Base-by-base conservation (phyloP, 2,888 invertebrate genomes). In the Oxyteleia sp. region DNA sequence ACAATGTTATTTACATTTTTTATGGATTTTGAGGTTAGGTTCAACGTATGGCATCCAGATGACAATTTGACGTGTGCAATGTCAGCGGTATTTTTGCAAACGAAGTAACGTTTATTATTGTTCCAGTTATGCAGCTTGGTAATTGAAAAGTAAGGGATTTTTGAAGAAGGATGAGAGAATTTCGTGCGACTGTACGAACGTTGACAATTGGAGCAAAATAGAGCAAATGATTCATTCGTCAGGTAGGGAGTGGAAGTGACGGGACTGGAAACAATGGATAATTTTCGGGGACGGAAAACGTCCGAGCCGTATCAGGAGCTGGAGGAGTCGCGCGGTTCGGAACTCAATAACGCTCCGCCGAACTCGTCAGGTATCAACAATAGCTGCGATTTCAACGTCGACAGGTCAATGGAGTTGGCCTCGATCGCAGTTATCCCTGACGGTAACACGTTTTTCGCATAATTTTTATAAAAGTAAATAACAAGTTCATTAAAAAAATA, bases 351-450 rank as follows among this genome's bases (percentile, higher is more conserved):
- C 26, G 80, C 68, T 23, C 63, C 83, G 10, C 85, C 78, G 23
- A 86, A 49, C 68, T 66, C 82, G 8, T 76, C 82, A 26, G 84
- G 83, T 35, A 72, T 72, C n/a, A 86, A 72, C 15, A 84, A 82
- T 47, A 84, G 78, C 15, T 85, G 85, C 18, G 88, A 87, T 47
- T 86, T 87, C 69, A 85, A 69, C 18, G 49, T 88, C 13, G 91
- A 91, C 75, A 84, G 89, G 32, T 90, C 91, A 3, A 95, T 97
- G 87, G 97, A 97, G 94, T 96, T 97, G 95, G 96, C 96, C 78
- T 96, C 96, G 2, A 96, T 96, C 26, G 95, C 96, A 4, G 97
- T 97, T 26, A 96, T 97, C 23, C 97, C 97, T 84, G 97, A 97
- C 94, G 97, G 97, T 97, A 94, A 90, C n/a, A n/a, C n/a, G n/a